A percentile compares a stretch with the other conserved stretches of the same genome.
phyloP scores from a whole-genome alignment of 2,797 vertebrate species.

The Poecilia velifera region DNA sequence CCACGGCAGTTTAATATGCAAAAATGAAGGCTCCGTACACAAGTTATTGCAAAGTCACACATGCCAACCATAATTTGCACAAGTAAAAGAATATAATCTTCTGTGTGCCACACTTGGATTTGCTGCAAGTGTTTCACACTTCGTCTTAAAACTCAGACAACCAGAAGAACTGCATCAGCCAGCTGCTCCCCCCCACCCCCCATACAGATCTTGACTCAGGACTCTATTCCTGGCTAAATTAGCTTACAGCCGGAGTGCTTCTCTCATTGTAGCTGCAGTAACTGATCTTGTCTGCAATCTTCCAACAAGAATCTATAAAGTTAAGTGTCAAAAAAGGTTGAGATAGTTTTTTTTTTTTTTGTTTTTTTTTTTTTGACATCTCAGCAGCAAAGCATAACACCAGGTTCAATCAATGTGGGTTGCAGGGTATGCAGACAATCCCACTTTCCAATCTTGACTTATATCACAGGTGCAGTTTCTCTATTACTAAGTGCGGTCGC shows the following conservation, averaged over 20 bases:
- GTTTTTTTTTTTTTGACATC: not conserved
- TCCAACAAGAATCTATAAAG: not conserved
- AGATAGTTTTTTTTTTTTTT: not conserved
- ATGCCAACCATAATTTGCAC: not conserved
- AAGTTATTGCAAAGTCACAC: not conserved
- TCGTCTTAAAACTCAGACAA: not conserved
- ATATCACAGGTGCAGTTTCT: not conserved
- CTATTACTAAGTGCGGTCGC: not conserved
- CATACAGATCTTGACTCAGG: not conserved
- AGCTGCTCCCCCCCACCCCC: no score
- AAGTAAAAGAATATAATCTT: not conserved
- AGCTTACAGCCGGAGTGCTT: not conserved
- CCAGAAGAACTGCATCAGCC: not conserved
- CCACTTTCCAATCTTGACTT: not conserved
- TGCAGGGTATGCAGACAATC: not conserved
- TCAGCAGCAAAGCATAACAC: not conserved
- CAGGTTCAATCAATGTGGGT: not conserved
- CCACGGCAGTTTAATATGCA: not conserved
- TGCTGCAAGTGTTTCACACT: not conserved
- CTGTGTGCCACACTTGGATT: not conserved
- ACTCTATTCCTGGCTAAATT: not conserved
- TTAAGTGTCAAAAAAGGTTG: not conserved
- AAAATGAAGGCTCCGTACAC: not conserved
- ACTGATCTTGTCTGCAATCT: not conserved
- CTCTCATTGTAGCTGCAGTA: not conserved